Percentiles rank a stretch among this genome's conserved stretches.
phyloP scores from a whole-genome alignment of 1,140 invertebrate species.

The Theocolax elegans region DNA sequence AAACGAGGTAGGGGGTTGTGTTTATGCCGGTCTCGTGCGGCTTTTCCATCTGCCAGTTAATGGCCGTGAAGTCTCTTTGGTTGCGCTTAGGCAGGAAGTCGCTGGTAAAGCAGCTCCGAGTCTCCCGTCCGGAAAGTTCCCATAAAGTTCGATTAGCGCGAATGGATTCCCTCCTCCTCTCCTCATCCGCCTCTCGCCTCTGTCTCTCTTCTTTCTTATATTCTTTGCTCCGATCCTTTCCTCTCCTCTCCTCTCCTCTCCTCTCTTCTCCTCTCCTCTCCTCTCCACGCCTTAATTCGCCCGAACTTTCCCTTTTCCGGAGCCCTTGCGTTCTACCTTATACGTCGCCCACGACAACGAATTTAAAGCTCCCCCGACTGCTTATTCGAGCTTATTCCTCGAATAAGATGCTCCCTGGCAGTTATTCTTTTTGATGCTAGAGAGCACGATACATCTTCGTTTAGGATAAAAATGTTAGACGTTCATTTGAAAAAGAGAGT shows the following conservation, averaged over 20 bases:
- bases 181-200: conserved; percentile 7
- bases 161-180: conserved; percentile 43
- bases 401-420: conserved; percentile 2
- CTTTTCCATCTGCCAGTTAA: conserved; percentile 47
- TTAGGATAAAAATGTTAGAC: not conserved
- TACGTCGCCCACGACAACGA: not conserved
- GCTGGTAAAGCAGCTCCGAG: conserved; percentile 36
- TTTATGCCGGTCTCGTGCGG: conserved; percentile 37
- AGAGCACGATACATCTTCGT: not conserved
- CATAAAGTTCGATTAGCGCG: conserved; percentile 54
- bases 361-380: conserved; percentile 30
- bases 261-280: not conserved
- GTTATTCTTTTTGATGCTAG: not conserved
- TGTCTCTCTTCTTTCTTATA: conserved; percentile 1
- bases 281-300: not conserved
- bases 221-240: no score
- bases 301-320: not conserved
- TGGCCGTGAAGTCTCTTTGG: conserved; percentile 47
- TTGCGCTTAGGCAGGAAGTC: conserved; percentile 45
- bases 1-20: not conserved
- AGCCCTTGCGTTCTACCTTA: not conserved
- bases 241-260: not conserved
- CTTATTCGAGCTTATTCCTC: conserved; percentile 30
- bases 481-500: no score
- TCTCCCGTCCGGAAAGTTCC: conserved; percentile 44